These are phyloP conservation scores for Eristalinus sepulchralis DNA, from an alignment of 2,888 invertebrate genomes.

Conservation along the genomic window DNA sequence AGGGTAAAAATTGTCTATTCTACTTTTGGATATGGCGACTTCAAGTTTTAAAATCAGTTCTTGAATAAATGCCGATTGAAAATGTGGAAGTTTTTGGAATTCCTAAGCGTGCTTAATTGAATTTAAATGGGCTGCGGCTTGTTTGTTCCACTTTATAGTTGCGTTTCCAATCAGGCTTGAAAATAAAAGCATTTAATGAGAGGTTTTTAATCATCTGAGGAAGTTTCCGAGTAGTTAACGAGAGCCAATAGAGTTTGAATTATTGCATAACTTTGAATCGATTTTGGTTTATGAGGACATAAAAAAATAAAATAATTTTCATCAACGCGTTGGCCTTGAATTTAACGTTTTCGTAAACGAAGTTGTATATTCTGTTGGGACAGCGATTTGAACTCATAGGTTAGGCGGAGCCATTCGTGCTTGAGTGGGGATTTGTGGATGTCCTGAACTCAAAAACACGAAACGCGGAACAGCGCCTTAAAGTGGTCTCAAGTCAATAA, in stretches of 20 bases:
- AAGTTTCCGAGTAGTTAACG: neutral
- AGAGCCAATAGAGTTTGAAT: too few species aligned
- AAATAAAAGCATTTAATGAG: neutral
- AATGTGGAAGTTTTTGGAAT: neutral
- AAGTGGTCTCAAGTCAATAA: too few species aligned
- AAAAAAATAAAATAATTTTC: neutral
- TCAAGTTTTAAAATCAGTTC: neutral
- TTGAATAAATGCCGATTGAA: neutral
- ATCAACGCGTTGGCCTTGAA: neutral
- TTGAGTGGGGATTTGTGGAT: too few species aligned
- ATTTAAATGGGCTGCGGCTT: neutral
- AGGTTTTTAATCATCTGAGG: neutral
- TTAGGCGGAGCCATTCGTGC: too few species aligned
- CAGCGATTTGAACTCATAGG: too few species aligned
- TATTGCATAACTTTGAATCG: neutral
- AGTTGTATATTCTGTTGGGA: too few species aligned
- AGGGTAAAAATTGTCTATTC: too few species aligned
- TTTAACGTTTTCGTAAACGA: neutral
- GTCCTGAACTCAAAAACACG: too few species aligned
- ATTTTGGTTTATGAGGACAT: neutral
- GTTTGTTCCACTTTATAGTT: neutral
- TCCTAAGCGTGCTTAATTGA: neutral
- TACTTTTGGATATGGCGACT: too few species aligned
- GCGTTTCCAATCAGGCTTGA: neutral
- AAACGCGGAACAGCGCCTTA: too few species aligned